phyloP scores from a whole-genome alignment of 2,797 vertebrate genomes.

The Anguilla marmorata region DNA sequence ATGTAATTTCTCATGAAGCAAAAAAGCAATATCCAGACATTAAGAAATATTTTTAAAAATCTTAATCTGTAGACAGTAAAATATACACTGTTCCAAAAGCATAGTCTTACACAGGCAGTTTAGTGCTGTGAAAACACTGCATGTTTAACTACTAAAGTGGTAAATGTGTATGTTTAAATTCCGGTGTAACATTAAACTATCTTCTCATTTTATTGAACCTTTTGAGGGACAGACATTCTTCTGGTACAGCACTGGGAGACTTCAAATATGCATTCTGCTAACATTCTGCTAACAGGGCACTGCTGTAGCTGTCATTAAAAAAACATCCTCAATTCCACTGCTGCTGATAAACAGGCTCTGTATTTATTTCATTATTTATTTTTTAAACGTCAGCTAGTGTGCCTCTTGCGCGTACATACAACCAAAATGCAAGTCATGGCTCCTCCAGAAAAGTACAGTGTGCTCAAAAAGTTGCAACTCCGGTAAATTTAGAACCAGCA shows the following conservation, averaged over 20 bases:
- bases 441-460: neutral
- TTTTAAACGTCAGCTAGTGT: conserved; percentile 26
- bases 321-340: conserved; percentile 65
- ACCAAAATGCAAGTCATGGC: neutral
- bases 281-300: conserved; percentile 60
- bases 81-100: conserved; percentile 9
- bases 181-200: conserved; percentile 16
- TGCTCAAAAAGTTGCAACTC: neutral
- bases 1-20: conserved; percentile 12
- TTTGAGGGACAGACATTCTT: conserved; percentile 55
- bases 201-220: conserved; percentile 34
- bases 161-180: conserved; percentile 18
- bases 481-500: neutral
- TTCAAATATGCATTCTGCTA: conserved; percentile 52
- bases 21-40: conserved; percentile 29
- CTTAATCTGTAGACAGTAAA: neutral
- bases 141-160: conserved; percentile 37
- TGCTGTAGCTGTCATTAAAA: conserved; percentile 56
- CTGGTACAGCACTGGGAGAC: conserved; percentile 59
- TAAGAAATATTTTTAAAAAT: conserved; percentile 13
- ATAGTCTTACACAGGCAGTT: neutral
- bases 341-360: conserved; percentile 66
- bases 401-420: neutral
- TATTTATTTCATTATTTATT: conserved; percentile 49
- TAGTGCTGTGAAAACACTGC: neutral